Evolutionary conservation across 2,113 vertebrate genomes (phyloP).

Genomic region (Zosterops hypoxanthus): DNA sequence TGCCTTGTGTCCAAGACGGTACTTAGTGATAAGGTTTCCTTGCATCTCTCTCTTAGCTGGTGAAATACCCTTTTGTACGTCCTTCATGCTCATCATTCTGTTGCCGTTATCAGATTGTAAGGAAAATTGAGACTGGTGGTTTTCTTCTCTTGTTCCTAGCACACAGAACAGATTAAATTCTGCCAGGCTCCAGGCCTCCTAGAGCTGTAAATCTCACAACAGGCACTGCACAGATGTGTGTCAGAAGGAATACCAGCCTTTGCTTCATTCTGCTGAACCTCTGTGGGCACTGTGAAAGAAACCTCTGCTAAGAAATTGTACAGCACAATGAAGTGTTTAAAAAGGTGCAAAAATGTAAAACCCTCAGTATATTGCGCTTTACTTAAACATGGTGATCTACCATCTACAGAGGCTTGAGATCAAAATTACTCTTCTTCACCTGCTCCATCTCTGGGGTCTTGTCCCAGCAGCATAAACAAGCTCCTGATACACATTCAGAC

Average conservation of each 20-base stretch:
- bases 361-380: neutral
- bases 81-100: neutral
- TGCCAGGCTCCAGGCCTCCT: neutral
- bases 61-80: neutral
- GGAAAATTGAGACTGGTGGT: neutral
- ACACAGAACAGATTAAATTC: neutral
- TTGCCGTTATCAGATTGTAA: neutral
- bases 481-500: neutral
- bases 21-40: neutral
- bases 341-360: neutral
- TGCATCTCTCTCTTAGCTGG: neutral
- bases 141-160: neutral
- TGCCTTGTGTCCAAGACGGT: neutral
- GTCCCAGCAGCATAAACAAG: neutral
- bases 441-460: neutral
- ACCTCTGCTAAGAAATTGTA: neutral
- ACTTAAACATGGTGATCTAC: neutral
- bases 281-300: neutral
- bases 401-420: neutral
- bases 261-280: neutral
- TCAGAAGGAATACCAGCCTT: conserved; percentile 4
- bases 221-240: neutral
- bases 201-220: conserved; percentile 12
- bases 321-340: neutral
- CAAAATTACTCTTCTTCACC: neutral